Conservation (phyloP, 1,140 invertebrate genomes). For the Cepaea nemoralis region DNA sequence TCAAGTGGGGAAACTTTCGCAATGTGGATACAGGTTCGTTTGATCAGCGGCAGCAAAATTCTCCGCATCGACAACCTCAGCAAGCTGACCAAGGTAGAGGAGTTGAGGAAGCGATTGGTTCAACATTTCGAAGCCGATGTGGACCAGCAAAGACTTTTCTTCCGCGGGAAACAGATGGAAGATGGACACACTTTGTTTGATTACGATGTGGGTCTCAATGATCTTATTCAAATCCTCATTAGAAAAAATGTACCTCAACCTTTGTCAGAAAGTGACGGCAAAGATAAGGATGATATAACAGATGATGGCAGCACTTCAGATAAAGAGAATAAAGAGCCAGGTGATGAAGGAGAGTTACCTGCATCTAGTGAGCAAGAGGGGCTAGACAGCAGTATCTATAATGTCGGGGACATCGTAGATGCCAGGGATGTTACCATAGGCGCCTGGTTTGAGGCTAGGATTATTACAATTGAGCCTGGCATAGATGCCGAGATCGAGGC, state of each 20-base stretch:
- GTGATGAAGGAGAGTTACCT: neutral
- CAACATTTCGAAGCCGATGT: slow-evolving; percentile 73
- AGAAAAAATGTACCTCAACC: slow-evolving; percentile 1
- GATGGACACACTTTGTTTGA: slow-evolving; percentile 83
- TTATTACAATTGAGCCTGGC: slow-evolving; percentile 64
- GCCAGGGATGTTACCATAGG: slow-evolving; percentile 74
- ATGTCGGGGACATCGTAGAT: slow-evolving; percentile 81
- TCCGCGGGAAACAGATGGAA: slow-evolving; percentile 85
- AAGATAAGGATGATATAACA: slow-evolving; percentile 2
- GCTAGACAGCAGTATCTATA: neutral
- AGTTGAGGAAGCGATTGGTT: slow-evolving; percentile 76
- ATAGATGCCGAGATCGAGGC: slow-evolving; percentile 7
- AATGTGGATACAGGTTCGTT: slow-evolving; percentile 78
- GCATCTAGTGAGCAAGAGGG: neutral
- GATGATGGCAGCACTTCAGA: slow-evolving; percentile 57
- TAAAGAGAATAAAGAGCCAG: slow-evolving; percentile 64
- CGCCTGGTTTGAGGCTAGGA: slow-evolving; percentile 74
- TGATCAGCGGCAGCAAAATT: slow-evolving; percentile 75
- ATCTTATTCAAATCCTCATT: slow-evolving; percentile 83
- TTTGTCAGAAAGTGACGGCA: slow-evolving; percentile 13
- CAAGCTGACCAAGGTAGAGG: slow-evolving; percentile 75
- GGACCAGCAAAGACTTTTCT: slow-evolving; percentile 80
- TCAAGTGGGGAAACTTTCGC: too few species aligned
- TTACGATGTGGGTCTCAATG: slow-evolving; percentile 84
- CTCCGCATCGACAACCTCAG: slow-evolving; percentile 74